Conservation (phyloP, 2,797 vertebrate genomes). For the Enteromius paludinosus region DNA sequence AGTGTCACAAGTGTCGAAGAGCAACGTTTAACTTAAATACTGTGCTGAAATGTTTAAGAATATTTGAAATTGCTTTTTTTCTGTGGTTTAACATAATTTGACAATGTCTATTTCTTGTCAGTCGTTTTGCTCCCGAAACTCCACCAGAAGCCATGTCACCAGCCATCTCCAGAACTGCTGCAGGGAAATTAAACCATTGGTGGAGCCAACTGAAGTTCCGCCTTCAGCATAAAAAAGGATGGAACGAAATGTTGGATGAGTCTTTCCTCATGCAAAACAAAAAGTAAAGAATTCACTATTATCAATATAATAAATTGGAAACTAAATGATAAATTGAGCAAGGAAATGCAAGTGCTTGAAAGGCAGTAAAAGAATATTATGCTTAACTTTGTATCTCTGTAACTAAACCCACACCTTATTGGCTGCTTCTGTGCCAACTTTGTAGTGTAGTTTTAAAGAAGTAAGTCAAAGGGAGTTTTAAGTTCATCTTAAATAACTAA, state of each 20-base stretch:
- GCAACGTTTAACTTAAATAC: no score
- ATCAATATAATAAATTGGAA: not conserved
- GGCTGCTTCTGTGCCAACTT: not conserved
- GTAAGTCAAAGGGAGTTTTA: not conserved
- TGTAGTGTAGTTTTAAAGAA: no score
- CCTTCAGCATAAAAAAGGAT: slow-evolving; percentile 81
- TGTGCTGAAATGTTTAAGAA: no score
- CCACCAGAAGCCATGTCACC: slow-evolving; percentile 70
- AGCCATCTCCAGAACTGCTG: slow-evolving; percentile 74
- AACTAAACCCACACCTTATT: not conserved
- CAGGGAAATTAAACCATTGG: slow-evolving; percentile 79
- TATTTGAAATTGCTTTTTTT: no score
- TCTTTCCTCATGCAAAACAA: slow-evolving; percentile 86
- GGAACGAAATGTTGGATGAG: slow-evolving; percentile 86
- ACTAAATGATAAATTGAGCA: not conserved
- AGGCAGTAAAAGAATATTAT: not conserved
- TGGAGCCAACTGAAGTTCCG: slow-evolving; percentile 86
- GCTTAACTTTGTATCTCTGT: no score
- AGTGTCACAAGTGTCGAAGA: no score
- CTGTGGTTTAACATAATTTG: not conserved
- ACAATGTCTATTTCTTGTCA: slow-evolving; percentile 51
- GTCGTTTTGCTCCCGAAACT: slow-evolving; percentile 60
- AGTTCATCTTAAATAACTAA: not conserved
- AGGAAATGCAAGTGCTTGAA: not conserved
- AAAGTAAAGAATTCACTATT: slow-evolving; percentile 73